Evolutionary conservation across 1,140 invertebrate genomes (phyloP), one percentile per base, ranked within the genome.

Genomic region (Periplaneta americana): DNA sequence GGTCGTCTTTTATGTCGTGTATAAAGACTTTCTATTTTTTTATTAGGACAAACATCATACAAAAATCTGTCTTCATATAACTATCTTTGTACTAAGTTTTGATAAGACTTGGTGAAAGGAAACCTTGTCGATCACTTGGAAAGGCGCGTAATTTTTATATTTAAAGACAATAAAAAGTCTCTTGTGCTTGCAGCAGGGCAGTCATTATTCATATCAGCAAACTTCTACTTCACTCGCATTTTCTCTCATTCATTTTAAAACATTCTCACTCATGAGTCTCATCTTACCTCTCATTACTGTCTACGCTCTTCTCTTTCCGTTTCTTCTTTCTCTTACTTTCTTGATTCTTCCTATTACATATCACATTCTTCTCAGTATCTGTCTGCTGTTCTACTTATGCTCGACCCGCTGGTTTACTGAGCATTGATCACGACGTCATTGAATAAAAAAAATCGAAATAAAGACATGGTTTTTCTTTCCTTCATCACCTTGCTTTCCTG

Each of bases 211-310:
- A n/a, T n/a, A n/a, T 66, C n/a, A 66, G 22, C 22, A 66, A 0
- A 28, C n/a, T 66, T 66, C 11, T 0, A 66, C 28, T 66, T n/a
- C 28, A 66, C 22, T 9, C 13, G 10, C 48, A n/a, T 28, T 3
- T 66, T 66, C 48, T n/a, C 28, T n/a, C n/a, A 28, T n/a, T 66
- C n/a, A 66, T 28, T 66, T 66, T 66, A 9, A 66, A 66, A n/a
- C 13, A 66, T 28, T 3, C 9, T 28, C n/a, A 66, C n/a, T 66
- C 28, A 80, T 80, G 79, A 32, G 9, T 80, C 28, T 80, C 66
- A n/a, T 80, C 28, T 15, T 66, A 32, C 79, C 39, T n/a, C 9
- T 80, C 5, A n/a, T 80, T 74, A 80, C 79, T 37, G 32, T 80
- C 66, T 80, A 74, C 28, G 32, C 28, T 34, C 48, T 80, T 48